A percentile compares a stretch with the other conserved stretches of the same genome.
These are phyloP conservation scores for Chrysomallon squamiferum DNA, from an alignment of 1,140 invertebrate species.

Conservation along the genomic window DNA sequence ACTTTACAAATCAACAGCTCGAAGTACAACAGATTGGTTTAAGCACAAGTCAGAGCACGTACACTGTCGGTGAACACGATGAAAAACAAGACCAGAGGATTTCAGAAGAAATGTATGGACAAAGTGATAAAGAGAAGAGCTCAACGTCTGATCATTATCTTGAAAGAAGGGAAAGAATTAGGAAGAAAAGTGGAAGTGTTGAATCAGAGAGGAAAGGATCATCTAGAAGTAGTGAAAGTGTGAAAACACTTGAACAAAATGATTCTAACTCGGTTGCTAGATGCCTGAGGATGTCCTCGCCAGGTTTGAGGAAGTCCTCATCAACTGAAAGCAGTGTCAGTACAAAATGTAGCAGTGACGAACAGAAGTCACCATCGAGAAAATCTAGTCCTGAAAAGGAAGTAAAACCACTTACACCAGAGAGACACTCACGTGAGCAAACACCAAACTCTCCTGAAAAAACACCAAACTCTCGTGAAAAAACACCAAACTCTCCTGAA, in stretches of 20 bases:
- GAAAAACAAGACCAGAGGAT: constrained; percentile 75
- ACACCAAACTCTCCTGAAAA: too few relatives aligned
- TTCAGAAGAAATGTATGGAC: constrained; percentile 75
- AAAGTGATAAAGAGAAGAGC: constrained; percentile 68
- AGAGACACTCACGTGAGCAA: neutral
- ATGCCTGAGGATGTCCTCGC: too few relatives aligned
- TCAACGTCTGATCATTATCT: too few relatives aligned
- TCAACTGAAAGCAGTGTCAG: neutral
- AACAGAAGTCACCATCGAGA: neutral
- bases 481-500: neutral
- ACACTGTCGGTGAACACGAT: constrained; percentile 82
- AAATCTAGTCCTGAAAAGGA: neutral
- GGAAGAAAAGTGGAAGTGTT: neutral
- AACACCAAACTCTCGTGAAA: too few relatives aligned
- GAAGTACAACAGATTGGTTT: constrained; percentile 71
- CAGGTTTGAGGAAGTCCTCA: constrained; percentile 4
- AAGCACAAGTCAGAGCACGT: constrained; percentile 75
- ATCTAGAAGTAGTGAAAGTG: neutral
- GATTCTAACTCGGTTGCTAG: too few relatives aligned
- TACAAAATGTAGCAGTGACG: too few relatives aligned
- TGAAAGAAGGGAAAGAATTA: too few relatives aligned
- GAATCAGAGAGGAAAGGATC: neutral
- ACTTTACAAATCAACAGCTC: constrained; percentile 65
- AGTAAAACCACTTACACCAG: neutral
- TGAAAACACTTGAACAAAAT: too few relatives aligned